Conservation (phyloP, 2,113 vertebrate genomes). For the Phrynosoma platyrhinos region DNA sequence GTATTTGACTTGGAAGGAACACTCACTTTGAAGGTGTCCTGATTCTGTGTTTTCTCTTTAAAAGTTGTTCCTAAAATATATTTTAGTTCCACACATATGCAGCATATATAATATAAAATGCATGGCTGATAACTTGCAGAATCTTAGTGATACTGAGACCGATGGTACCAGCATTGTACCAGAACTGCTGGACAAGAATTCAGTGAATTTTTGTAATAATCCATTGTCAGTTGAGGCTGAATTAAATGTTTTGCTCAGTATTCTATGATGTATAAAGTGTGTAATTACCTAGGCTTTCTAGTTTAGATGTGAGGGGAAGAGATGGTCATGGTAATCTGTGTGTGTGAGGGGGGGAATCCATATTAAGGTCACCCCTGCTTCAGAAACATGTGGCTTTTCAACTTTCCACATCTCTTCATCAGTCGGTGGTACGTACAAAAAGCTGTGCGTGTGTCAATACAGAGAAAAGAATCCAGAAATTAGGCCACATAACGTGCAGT, state of each 20-base stretch:
- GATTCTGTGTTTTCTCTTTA: conserved; percentile 1
- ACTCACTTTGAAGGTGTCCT: background rate
- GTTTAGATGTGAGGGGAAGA: no score
- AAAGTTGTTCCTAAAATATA: conserved; percentile 3
- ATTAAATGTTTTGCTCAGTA: background rate
- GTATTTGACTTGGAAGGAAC: fast-evolving
- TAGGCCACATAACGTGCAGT: no score
- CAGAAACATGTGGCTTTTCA: no score
- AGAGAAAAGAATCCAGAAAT: no score
- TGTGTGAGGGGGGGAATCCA: no score
- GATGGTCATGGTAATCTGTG: no score
- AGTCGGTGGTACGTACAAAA: no score
- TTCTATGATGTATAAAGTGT: conserved; percentile 36
- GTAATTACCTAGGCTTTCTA: conserved; percentile 6
- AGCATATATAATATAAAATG: conserved; percentile 1
- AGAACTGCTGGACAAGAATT: conserved; percentile 8
- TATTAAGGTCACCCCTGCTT: no score
- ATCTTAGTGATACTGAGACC: conserved; percentile 23
- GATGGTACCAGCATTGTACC: conserved; percentile 36
- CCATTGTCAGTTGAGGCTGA: conserved; percentile 12
- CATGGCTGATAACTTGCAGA: conserved; percentile 5
- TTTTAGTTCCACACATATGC: background rate
- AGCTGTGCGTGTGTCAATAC: no score
- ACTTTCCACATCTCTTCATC: no score
- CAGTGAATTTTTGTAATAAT: conserved; percentile 38